A percentile compares a stretch with the other conserved stretches of the same genome.
Conservation (phyloP, 1,140 invertebrate genomes). For the Eueides isabella region DNA sequence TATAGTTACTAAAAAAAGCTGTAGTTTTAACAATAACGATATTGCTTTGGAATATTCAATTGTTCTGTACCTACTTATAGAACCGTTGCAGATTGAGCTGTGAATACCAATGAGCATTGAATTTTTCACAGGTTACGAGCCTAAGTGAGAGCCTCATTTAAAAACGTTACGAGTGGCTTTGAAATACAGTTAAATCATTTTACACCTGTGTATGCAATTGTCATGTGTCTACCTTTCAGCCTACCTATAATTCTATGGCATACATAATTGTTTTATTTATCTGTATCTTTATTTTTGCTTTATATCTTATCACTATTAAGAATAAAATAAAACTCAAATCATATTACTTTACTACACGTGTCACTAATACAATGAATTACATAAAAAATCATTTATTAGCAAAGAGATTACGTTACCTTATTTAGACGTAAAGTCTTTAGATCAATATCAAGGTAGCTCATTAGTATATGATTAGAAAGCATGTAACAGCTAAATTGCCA, state of each 20-base stretch:
- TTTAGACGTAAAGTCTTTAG: slow-evolving; percentile 1
- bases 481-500: slow-evolving; percentile 26
- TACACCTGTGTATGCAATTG: neutral
- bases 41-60: neutral
- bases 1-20: neutral
- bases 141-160: slow-evolving; percentile 22
- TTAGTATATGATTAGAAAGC: slow-evolving; percentile 37
- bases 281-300: neutral
- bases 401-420: neutral
- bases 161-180: neutral
- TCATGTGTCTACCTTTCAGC: neutral
- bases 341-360: neutral
- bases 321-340: neutral
- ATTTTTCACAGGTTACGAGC: slow-evolving; percentile 36
- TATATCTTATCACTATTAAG: neutral
- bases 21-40: neutral
- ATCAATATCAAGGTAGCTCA: slow-evolving; percentile 26
- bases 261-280: neutral
- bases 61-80: slow-evolving; percentile 40
- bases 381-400: neutral
- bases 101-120: slow-evolving; percentile 49
- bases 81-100: slow-evolving; percentile 45
- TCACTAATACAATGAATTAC: neutral
- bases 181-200: slow-evolving; percentile 11
- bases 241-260: neutral